Evolutionary conservation across 2,113 vertebrate species (phyloP).

Genomic region (Globicephala melas): DNA sequence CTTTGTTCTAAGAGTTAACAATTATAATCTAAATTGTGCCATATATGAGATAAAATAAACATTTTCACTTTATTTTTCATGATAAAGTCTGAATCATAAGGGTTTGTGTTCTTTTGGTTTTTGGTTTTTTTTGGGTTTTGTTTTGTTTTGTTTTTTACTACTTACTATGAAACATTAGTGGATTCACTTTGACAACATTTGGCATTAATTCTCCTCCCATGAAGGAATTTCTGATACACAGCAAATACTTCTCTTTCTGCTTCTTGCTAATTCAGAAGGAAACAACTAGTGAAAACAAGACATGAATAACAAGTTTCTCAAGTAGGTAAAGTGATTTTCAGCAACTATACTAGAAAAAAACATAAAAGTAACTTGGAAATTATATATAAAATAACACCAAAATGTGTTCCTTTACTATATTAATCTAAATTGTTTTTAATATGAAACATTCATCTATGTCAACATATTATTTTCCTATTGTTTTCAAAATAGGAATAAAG

Average conservation of each 20-base stretch:
- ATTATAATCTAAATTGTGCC: background rate
- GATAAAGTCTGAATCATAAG: background rate
- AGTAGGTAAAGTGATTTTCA: background rate
- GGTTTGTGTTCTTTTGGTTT: too few relatives aligned
- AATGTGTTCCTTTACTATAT: background rate
- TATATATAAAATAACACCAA: background rate
- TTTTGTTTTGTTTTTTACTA: background rate
- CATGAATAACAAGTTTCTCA: background rate
- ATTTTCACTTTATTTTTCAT: background rate
- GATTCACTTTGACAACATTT: background rate
- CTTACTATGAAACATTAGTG: background rate
- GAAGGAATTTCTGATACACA: background rate
- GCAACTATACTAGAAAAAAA: background rate
- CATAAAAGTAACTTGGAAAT: background rate
- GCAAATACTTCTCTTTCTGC: background rate
- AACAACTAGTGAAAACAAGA: background rate
- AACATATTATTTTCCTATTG: background rate
- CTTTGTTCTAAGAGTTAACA: background rate
- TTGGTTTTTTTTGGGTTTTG: too few relatives aligned
- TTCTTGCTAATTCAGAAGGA: background rate
- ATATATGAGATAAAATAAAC: background rate
- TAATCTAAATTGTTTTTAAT: background rate
- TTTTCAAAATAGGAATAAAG: background rate
- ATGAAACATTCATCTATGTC: background rate
- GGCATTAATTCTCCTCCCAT: background rate